Evolutionary conservation across 2,113 vertebrate genomes (phyloP).

Genomic region (Lynx canadensis): DNA sequence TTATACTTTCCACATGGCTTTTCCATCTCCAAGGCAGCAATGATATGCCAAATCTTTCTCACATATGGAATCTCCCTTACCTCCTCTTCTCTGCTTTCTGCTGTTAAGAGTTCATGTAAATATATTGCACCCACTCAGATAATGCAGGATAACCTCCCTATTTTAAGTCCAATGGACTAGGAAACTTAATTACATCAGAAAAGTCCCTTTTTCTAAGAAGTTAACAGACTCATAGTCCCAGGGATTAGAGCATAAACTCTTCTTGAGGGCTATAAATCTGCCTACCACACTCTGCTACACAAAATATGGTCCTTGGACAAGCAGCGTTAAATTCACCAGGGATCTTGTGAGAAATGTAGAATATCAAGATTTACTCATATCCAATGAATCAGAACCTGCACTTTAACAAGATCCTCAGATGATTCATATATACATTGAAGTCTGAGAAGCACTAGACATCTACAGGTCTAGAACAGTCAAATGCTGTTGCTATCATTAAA

Average conservation of each 20-base stretch:
- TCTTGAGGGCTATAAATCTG: background rate
- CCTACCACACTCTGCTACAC: background rate
- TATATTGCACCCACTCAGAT: background rate
- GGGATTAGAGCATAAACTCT: background rate
- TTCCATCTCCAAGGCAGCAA: background rate
- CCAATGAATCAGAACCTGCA: background rate
- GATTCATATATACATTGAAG: background rate
- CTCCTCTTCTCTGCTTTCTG: background rate
- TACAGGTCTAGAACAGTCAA: background rate
- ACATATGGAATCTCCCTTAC: background rate
- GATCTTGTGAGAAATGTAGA: slow-evolving; percentile 24
- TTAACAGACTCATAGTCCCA: background rate
- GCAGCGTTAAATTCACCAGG: background rate
- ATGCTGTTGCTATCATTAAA: background rate
- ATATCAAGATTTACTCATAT: background rate
- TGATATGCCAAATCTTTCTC: background rate
- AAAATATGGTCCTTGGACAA: background rate
- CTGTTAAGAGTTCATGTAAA: background rate
- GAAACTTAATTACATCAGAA: background rate
- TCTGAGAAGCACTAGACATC: background rate
- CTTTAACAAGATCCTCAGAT: background rate
- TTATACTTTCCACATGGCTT: background rate
- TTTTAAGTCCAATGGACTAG: slow-evolving; percentile 10
- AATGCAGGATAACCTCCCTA: background rate
- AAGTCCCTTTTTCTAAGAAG: background rate